A percentile compares a stretch with the other conserved stretches of the same genome.
Evolutionary conservation across 2,113 vertebrate genomes (phyloP).

Genomic region (Prochilodus magdalenae): DNA sequence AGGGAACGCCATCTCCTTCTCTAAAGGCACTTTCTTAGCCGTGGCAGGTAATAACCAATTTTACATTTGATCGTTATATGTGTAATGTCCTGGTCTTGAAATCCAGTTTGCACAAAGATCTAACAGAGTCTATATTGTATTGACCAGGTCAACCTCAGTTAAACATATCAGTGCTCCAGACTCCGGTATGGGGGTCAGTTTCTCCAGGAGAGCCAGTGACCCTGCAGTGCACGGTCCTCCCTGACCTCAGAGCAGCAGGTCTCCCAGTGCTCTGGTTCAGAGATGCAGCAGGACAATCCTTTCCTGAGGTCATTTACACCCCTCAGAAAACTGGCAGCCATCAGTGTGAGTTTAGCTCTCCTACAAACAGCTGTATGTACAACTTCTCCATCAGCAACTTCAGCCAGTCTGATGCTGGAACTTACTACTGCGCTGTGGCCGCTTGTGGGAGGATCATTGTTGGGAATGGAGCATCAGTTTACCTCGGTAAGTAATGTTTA

Average conservation of each 20-base stretch:
- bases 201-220: slow-evolving; percentile 8
- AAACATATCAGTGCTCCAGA: not conserved
- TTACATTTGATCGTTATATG: not conserved
- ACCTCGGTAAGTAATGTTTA: not conserved
- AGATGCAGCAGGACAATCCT: slow-evolving; percentile 15
- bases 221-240: slow-evolving; percentile 62
- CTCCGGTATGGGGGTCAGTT: not conserved
- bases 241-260: slow-evolving; percentile 14
- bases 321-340: slow-evolving; percentile 1
- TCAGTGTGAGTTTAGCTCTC: slow-evolving; percentile 8
- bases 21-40: slow-evolving; percentile 22
- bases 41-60: slow-evolving; percentile 21
- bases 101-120: too few relatives aligned
- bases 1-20: not conserved
- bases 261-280: slow-evolving; percentile 48
- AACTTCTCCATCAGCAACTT: slow-evolving; percentile 48
- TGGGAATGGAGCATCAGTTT: slow-evolving; percentile 46
- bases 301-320: slow-evolving; percentile 54
- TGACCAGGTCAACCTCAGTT: not conserved
- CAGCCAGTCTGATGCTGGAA: slow-evolving; percentile 52
- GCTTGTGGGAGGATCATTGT: slow-evolving; percentile 66
- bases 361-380: slow-evolving; percentile 52
- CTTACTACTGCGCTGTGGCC: slow-evolving; percentile 64
- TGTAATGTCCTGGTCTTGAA: too few relatives aligned
- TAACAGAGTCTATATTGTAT: not conserved